Evolutionary conservation across 2,113 vertebrate species (phyloP).

Genomic region (Oplegnathus fasciatus): DNA sequence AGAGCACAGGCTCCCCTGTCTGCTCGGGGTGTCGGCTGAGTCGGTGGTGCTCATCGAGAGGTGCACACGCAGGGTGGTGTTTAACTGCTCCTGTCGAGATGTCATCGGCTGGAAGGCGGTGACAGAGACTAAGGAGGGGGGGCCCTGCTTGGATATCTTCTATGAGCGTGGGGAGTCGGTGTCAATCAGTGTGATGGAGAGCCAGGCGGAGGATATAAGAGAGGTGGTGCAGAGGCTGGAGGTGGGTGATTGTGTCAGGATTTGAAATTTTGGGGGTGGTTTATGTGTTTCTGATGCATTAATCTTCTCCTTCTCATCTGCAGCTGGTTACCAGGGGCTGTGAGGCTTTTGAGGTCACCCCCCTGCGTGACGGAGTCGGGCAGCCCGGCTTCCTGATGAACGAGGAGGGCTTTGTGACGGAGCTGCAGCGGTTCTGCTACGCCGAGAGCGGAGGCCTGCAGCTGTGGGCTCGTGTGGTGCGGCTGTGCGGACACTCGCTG

Average conservation of each 20-base stretch:
- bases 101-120: constrained; percentile 92
- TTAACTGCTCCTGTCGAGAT: constrained; percentile 92
- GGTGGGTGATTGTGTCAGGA: constrained; percentile 76
- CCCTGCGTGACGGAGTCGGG: constrained; percentile 89
- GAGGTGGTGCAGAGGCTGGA: constrained; percentile 91
- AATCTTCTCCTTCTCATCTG: neutral
- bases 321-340: constrained; percentile 92
- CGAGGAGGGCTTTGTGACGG: constrained; percentile 90
- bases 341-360: constrained; percentile 90
- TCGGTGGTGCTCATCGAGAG: constrained; percentile 90
- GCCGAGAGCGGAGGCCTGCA: constrained; percentile 91
- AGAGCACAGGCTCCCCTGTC: constrained; percentile 83
- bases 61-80: constrained; percentile 86
- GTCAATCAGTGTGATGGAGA: constrained; percentile 84
- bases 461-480: constrained; percentile 89
- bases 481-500: constrained; percentile 88
- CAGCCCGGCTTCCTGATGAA: constrained; percentile 92
- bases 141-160: constrained; percentile 89
- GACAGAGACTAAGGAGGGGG: constrained; percentile 79
- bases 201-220: constrained; percentile 86
- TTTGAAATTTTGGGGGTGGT: neutral
- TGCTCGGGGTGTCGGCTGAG: constrained; percentile 90
- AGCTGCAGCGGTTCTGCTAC: constrained; percentile 92
- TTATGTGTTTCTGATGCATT: constrained; percentile 2
- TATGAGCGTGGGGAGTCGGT: constrained; percentile 89